phyloP scores from a whole-genome alignment of 2,888 invertebrate genomes.

The Candidula unifasciata region DNA sequence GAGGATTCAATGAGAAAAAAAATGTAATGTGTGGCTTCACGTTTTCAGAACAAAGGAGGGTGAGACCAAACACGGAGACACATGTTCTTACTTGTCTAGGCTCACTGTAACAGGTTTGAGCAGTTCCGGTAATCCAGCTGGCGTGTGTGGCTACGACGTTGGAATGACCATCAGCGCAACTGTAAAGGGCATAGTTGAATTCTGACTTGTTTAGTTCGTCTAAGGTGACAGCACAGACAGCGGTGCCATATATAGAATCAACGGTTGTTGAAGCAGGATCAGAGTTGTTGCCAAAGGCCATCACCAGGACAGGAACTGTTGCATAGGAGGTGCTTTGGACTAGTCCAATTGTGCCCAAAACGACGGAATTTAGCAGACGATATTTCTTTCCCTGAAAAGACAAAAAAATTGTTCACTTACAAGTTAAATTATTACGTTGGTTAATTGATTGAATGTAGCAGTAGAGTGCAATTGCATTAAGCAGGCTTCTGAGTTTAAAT shows the following conservation, averaged over 20 bases:
- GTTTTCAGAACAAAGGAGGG: too few relatives aligned
- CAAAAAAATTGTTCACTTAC: too few relatives aligned
- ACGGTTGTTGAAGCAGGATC: background rate
- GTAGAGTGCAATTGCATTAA: too few relatives aligned
- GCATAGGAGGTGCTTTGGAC: background rate
- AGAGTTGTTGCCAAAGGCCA: slow-evolving; percentile 23
- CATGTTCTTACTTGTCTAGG: background rate
- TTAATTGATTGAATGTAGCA: too few relatives aligned
- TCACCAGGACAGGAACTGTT: background rate
- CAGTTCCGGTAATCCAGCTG: background rate
- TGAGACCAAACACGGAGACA: background rate
- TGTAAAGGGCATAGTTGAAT: background rate
- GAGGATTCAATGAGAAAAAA: too few relatives aligned
- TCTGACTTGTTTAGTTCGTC: background rate
- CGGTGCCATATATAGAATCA: slow-evolving; percentile 13
- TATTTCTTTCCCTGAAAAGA: background rate
- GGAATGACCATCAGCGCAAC: background rate
- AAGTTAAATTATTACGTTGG: too few relatives aligned
- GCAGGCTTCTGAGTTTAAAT: too few relatives aligned
- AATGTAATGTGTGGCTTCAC: too few relatives aligned
- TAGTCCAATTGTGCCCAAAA: slow-evolving; percentile 19
- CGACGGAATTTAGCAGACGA: slow-evolving; percentile 15
- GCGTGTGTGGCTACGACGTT: background rate
- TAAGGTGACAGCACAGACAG: slow-evolving; percentile 16
- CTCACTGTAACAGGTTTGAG: background rate